phyloP scores from a whole-genome alignment of 2,888 invertebrate genomes.

The Phrixothrix hirtus region DNA sequence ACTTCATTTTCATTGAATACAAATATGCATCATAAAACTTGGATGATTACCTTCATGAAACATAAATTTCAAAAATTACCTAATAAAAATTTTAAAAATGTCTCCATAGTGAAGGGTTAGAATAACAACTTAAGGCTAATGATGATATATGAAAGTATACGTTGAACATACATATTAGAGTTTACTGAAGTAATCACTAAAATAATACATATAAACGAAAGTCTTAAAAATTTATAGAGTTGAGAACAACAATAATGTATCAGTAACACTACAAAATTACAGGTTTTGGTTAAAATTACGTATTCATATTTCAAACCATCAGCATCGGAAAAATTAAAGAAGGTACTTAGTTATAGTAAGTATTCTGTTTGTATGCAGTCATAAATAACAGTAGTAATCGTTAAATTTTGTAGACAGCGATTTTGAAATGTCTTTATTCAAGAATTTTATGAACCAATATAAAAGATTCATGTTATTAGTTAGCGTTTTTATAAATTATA shows the following conservation, averaged over 20 bases:
- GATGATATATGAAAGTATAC: background rate
- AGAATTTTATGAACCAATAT: slow-evolving; percentile 26
- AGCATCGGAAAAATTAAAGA: slow-evolving; percentile 21
- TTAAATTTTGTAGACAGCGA: slow-evolving; percentile 30
- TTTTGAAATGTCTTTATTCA: slow-evolving; percentile 30
- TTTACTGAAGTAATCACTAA: slow-evolving; percentile 12
- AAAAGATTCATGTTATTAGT: slow-evolving; percentile 27
- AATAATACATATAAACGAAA: slow-evolving; percentile 20
- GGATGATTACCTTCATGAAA: too few relatives aligned
- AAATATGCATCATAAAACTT: too few relatives aligned
- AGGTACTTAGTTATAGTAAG: slow-evolving; percentile 22
- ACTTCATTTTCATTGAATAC: too few relatives aligned
- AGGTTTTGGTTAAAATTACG: slow-evolving; percentile 23
- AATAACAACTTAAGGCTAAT: background rate
- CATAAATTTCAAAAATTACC: too few relatives aligned
- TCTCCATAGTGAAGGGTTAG: too few relatives aligned
- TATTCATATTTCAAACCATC: slow-evolving; percentile 20
- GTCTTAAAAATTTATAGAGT: slow-evolving; percentile 22
- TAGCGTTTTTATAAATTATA: slow-evolving; percentile 20
- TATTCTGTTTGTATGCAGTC: slow-evolving; percentile 26
- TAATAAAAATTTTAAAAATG: too few relatives aligned
- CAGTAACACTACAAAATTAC: slow-evolving; percentile 29
- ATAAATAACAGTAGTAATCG: slow-evolving; percentile 32
- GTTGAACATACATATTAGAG: slow-evolving; percentile 4
- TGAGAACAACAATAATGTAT: slow-evolving; percentile 18